A percentile compares a stretch with the other conserved stretches of the same genome.
Evolutionary conservation across 1,140 invertebrate species (phyloP).

Genomic region (Cotesia vestalis): DNA sequence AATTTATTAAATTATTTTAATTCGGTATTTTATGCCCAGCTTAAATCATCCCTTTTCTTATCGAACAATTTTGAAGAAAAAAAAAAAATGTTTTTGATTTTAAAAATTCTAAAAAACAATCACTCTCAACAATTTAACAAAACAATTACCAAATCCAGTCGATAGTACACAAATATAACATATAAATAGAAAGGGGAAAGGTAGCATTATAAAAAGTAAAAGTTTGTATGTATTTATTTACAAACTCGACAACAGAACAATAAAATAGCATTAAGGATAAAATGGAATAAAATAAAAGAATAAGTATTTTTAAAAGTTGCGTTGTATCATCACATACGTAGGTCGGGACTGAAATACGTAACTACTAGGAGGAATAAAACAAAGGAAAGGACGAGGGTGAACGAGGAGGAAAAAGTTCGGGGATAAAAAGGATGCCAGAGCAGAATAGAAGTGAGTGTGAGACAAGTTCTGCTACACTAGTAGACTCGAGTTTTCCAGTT

Average conservation of each 20-base stretch:
- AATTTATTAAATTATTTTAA: too few species aligned
- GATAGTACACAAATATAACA: too few species aligned
- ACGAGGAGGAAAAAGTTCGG: background rate
- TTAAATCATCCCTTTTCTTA: too few species aligned
- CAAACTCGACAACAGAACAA: background rate
- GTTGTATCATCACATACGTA: constrained; percentile 16
- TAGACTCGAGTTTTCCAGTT: constrained; percentile 25
- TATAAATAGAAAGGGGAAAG: too few species aligned
- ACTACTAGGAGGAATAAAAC: constrained; percentile 13
- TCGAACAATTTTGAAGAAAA: too few species aligned
- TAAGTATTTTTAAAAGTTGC: constrained; percentile 5
- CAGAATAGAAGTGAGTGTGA: constrained; percentile 18
- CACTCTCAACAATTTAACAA: too few species aligned
- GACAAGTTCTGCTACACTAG: constrained; percentile 19
- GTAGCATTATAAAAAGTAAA: background rate
- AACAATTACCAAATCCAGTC: too few species aligned
- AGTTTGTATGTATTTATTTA: background rate
- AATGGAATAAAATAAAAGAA: background rate
- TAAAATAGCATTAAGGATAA: background rate
- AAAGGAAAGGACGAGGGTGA: background rate
- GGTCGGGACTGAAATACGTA: too few species aligned
- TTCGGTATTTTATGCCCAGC: too few species aligned
- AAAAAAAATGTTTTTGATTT: too few species aligned
- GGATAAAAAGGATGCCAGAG: constrained; percentile 20
- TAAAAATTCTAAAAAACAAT: too few species aligned